These are phyloP conservation scores for Nicator chloris DNA, from an alignment of 2,113 vertebrate genomes.

Conservation along the genomic window DNA sequence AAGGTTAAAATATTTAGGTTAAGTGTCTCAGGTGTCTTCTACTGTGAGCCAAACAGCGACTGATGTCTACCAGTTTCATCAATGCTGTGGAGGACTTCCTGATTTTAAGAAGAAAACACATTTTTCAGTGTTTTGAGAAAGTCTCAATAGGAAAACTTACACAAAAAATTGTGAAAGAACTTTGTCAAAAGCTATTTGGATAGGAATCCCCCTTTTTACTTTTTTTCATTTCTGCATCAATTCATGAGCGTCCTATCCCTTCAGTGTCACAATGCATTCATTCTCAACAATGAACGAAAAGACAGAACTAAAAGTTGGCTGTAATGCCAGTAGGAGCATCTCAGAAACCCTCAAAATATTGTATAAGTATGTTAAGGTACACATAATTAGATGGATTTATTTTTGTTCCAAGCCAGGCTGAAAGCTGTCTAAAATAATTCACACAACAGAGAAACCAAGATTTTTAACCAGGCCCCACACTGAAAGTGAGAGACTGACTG, in stretches of 20 bases:
- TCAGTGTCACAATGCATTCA: neutral
- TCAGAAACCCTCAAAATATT: neutral
- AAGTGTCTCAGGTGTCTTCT: neutral
- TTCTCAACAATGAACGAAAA: neutral
- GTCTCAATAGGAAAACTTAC: neutral
- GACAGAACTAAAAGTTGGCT: neutral
- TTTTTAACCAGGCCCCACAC: neutral
- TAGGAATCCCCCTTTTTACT: neutral
- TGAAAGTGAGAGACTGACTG: neutral
- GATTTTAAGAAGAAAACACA: neutral
- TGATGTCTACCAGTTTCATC: neutral
- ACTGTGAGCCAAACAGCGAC: neutral
- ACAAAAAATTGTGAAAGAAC: neutral
- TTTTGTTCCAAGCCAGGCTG: neutral
- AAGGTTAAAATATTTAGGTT: neutral
- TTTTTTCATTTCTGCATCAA: neutral
- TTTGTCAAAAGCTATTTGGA: neutral
- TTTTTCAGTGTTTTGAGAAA: neutral
- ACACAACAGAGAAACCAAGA: neutral
- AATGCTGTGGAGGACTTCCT: neutral
- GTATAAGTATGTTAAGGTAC: neutral
- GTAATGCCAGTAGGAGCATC: neutral
- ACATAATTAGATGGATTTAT: neutral
- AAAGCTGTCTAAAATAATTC: neutral
- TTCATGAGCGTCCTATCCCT: fast-evolving